These are phyloP conservation scores for Grapholita molesta DNA, from an alignment of 1,140 invertebrate species.

Conservation along the genomic window DNA sequence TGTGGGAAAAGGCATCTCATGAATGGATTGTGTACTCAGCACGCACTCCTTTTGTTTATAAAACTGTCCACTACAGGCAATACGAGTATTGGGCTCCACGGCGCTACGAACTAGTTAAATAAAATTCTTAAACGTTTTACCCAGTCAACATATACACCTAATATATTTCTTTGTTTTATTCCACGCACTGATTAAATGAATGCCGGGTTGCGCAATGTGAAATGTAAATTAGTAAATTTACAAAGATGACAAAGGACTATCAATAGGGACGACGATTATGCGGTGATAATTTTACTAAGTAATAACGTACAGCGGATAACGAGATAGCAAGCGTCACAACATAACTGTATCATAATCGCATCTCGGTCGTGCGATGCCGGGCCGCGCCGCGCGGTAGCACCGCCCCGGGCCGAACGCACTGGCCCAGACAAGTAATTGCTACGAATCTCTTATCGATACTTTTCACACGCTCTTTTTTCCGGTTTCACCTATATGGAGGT, in stretches of 20 bases:
- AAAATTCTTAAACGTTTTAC: conserved; percentile 26
- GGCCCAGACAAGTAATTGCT: conserved; percentile 55
- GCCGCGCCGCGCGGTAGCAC: conserved; percentile 46
- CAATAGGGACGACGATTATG: conserved; percentile 31
- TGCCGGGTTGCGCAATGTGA: conserved; percentile 42
- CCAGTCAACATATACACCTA: neutral
- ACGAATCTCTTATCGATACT: conserved; percentile 60
- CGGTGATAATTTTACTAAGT: conserved; percentile 48
- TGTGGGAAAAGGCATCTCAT: conserved; percentile 72
- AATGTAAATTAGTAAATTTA: conserved; percentile 32
- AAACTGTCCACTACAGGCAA: conserved; percentile 70
- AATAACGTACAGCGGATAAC: conserved; percentile 47
- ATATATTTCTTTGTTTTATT: no score
- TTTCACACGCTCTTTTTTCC: conserved; percentile 64
- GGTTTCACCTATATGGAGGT: conserved; percentile 44
- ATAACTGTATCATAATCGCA: conserved; percentile 66
- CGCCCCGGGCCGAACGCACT: conserved; percentile 40
- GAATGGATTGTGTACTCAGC: conserved; percentile 64
- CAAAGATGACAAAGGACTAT: conserved; percentile 26
- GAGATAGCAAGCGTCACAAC: conserved; percentile 57
- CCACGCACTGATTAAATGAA: conserved; percentile 42
- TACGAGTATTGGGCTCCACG: conserved; percentile 46
- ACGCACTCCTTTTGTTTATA: conserved; percentile 72
- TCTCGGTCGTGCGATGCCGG: conserved; percentile 55
- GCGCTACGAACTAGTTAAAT: conserved; percentile 51